Evolutionary conservation across 2,797 vertebrate genomes (phyloP).

Genomic region (Distichodus sexfasciatus): DNA sequence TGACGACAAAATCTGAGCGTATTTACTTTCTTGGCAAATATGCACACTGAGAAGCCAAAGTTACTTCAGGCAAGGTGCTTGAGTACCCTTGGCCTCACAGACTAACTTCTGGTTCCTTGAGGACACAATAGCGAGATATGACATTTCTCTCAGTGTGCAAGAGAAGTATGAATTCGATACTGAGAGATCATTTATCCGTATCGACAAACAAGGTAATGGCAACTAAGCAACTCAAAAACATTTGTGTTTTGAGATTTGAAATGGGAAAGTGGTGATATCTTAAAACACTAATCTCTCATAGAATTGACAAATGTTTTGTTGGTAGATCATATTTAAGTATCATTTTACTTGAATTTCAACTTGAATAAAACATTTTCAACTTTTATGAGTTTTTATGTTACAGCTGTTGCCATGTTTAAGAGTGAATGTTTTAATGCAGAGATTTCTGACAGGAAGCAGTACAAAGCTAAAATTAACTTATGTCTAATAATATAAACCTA

Average conservation of each 20-base stretch:
- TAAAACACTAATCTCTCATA: too few species aligned
- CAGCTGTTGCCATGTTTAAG: too few species aligned
- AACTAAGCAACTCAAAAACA: background rate
- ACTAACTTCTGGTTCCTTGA: background rate
- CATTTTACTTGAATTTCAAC: too few species aligned
- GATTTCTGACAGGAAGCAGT: too few species aligned
- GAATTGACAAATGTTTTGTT: too few species aligned
- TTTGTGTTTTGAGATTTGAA: background rate
- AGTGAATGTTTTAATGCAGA: too few species aligned
- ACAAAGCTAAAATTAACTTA: too few species aligned
- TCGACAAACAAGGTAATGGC: background rate
- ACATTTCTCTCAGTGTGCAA: background rate
- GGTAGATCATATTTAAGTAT: too few species aligned
- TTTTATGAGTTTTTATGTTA: too few species aligned
- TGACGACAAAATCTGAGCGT: background rate
- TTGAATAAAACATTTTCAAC: too few species aligned
- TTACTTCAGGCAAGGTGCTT: background rate
- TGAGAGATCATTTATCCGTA: background rate
- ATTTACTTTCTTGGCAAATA: background rate
- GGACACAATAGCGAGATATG: background rate
- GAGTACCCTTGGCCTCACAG: background rate
- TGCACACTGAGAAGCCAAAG: background rate
- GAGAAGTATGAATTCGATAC: conserved; percentile 1
- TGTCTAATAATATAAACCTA: too few species aligned
- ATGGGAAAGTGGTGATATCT: background rate